Conservation (phyloP, 2,113 vertebrate species). For the Nesospiza acunhae region DNA sequence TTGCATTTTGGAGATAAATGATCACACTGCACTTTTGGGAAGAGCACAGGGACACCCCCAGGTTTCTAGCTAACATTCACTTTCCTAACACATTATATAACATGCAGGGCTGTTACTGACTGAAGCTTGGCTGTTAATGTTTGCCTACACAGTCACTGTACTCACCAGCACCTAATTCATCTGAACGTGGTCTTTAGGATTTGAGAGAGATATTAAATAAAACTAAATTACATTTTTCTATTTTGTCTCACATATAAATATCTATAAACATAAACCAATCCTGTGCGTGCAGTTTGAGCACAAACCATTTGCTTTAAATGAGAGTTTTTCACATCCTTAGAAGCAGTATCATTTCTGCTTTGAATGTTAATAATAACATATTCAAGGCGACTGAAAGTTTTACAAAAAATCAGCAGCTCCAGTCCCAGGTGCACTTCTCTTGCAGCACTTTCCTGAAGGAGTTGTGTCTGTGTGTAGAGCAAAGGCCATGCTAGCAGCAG, state of each 20-base stretch:
- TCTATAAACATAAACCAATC: neutral
- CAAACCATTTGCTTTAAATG: neutral
- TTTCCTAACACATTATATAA: conserved; percentile 51
- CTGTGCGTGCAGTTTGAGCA: neutral
- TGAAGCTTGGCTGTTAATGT: conserved; percentile 53
- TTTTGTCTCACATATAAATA: neutral
- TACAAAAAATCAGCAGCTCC: neutral
- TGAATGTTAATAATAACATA: neutral
- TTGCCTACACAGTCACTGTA: conserved; percentile 4
- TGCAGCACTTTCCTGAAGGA: neutral
- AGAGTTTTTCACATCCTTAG: neutral
- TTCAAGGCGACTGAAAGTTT: neutral
- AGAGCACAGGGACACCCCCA: neutral
- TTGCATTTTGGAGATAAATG: conserved; percentile 1
- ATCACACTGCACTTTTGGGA: neutral
- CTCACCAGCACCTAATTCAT: conserved; percentile 48
- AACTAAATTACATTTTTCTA: conserved; percentile 36
- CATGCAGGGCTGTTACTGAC: neutral
- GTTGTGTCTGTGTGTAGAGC: neutral
- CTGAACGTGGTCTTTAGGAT: neutral
- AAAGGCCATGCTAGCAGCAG: neutral
- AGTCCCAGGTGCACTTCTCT: neutral
- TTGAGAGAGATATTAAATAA: conserved; percentile 14
- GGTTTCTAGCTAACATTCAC: neutral
- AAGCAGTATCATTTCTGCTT: neutral